Base-by-base conservation (phyloP, 2,888 invertebrate species). In the Bedellia somnulentella region DNA sequence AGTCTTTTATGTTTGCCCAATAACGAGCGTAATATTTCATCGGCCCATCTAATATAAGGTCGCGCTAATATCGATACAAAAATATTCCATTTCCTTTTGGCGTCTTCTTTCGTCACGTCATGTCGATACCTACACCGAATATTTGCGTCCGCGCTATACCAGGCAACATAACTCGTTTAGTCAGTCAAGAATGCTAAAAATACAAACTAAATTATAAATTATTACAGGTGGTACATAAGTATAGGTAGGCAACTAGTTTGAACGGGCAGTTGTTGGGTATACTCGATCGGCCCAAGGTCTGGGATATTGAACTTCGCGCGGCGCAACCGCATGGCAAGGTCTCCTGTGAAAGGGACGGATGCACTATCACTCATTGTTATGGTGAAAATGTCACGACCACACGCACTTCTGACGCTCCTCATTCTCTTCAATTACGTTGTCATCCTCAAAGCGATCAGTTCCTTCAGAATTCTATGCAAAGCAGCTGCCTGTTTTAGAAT, bases 221-320 rank as follows among this genome's bases (percentile, higher is more conserved):
- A 56, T 52, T 49, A 58, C 62, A 58, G 62, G 60, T 64, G 57
- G 57, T 56, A 54, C 46, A 52, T 51, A 50, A 11, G 15, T 24
- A 24, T 10, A 12, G 10, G 11, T 48, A 45, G 55, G 57, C 54
- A 58, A 71, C 68, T 68, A 67, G 70, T 68, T 71, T 57, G 38
- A 53, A 56, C 55, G 55, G 61, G 49, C 47, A 55, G 49, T 49
- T 37, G n/a, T n/a, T n/a, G n/a, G 39, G 56, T 55, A 52, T 55
- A 57, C 59, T 59, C 63, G 63, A 53, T 57, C 68, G 66, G 57
- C 43, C 60, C 70, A 71, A 70, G 71, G 71, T 63, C 70, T 71
- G 73, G 73, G 68, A 70, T 73, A 63, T 73, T 73, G 73, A 75
- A 73, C 73, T 60, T 70, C 60, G 46, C 58, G 35, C 60, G 61